phyloP scores from a whole-genome alignment of 1,140 invertebrate species.

The Subanguina moxae region DNA sequence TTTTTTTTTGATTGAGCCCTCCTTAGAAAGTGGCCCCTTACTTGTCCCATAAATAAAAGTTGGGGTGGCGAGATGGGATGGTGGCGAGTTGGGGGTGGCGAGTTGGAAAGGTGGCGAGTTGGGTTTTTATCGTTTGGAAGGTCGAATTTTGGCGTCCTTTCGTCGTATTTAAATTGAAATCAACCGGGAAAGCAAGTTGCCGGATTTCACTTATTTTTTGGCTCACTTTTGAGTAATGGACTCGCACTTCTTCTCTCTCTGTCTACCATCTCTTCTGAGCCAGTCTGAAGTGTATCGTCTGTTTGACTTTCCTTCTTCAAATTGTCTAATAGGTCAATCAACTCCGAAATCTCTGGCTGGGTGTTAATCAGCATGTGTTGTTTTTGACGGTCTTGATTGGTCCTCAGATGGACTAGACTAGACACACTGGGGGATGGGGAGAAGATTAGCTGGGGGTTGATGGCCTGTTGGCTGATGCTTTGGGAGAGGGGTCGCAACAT shows the following conservation, averaged over 20 bases:
- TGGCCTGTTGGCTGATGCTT: not conserved
- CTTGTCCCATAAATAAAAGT: too few species aligned
- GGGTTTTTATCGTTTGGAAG: too few species aligned
- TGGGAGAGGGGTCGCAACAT: not conserved
- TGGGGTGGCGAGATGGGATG: too few species aligned
- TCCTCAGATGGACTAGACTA: not conserved
- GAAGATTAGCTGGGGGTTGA: not conserved
- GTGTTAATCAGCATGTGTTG: not conserved
- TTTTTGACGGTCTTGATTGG: not conserved
- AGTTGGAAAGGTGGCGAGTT: too few species aligned
- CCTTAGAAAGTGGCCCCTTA: too few species aligned
- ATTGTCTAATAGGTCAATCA: not conserved
- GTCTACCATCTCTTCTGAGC: not conserved
- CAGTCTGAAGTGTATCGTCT: not conserved
- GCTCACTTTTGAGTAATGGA: not conserved
- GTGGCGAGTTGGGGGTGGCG: too few species aligned
- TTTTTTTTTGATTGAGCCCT: too few species aligned
- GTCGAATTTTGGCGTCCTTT: too few species aligned
- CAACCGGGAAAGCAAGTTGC: too few species aligned
- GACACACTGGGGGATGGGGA: not conserved
- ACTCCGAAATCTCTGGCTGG: not conserved
- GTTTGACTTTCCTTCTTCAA: not conserved
- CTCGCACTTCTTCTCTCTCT: conserved; percentile 2
- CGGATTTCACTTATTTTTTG: not conserved
- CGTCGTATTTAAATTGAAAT: too few species aligned